These are phyloP conservation scores for Spinus olivaceus DNA, from an alignment of 2,797 vertebrate genomes.

Conservation along the genomic window DNA sequence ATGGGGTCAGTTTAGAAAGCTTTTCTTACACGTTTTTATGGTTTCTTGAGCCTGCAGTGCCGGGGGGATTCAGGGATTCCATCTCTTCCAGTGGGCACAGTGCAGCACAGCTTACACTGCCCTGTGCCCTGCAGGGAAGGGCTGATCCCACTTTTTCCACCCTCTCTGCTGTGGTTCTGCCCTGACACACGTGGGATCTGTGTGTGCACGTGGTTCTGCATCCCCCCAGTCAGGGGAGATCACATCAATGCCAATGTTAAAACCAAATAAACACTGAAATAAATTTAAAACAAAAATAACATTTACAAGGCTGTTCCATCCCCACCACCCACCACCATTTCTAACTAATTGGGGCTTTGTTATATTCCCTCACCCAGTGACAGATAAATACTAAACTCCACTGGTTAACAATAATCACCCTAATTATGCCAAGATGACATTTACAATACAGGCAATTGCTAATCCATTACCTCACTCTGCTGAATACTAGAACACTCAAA, in stretches of 20 bases:
- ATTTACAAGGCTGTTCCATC: not conserved
- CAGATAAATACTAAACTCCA: conserved; percentile 71
- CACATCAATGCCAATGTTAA: not conserved
- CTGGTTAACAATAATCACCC: conserved; percentile 74
- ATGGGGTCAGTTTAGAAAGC: not conserved
- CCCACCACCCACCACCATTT: conserved; percentile 48
- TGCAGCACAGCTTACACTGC: not conserved
- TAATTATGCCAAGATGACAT: conserved; percentile 72
- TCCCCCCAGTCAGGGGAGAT: not conserved
- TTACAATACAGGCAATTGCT: conserved; percentile 72
- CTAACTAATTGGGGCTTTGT: conserved; percentile 63
- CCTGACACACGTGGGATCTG: not conserved
- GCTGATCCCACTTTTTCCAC: accelerated
- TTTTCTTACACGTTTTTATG: not conserved
- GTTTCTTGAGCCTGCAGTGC: not conserved
- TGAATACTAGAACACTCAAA: conserved; percentile 67
- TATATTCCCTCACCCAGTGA: conserved; percentile 60
- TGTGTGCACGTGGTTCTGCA: not conserved
- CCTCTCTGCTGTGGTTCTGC: not conserved
- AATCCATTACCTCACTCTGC: conserved; percentile 70
- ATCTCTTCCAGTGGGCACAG: accelerated
- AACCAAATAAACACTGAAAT: not conserved
- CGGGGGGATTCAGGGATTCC: not conserved
- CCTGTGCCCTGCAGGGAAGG: not conserved
- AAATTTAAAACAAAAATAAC: conserved; percentile 12